Base-by-base conservation (phyloP, 2,113 vertebrate genomes). In the Neopipo cinnamomea region DNA sequence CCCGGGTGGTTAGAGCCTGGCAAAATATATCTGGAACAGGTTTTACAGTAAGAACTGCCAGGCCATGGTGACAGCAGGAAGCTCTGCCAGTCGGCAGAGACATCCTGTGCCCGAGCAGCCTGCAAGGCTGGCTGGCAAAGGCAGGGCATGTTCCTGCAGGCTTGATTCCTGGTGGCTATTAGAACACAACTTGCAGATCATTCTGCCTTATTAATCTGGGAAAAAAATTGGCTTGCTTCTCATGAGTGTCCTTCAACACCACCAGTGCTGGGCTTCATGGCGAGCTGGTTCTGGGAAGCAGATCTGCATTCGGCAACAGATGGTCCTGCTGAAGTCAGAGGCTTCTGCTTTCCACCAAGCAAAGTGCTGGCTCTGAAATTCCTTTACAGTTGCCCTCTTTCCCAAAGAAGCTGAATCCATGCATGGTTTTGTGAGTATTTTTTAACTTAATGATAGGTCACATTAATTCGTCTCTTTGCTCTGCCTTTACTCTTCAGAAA, bases 401-500 rank as follows among this genome's bases (percentile, higher is more conserved):
- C 37, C 61, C 2, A 6, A 47, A 44, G 70, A 89, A 89, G 31
- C 16, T 58, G 55, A 78, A 71, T 2, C 6, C 50, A 37, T 47
- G 23, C 42, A 8, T 92, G n/a, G 10, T 65, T 84, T 84, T 83
- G 16, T 55, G 63, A 88, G 73, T 33, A 41, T 88, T 91, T 95
- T 15, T 15, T 77, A 84, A 56, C 50, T 90, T 90, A 94, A 37
- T 91, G 89, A 89, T 56, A 94, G 91, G 88, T 92, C 80, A 71
- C 62, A 88, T 92, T 92, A 84, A 91, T 93, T 86, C 24, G 35
- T 91, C 39, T 91, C 86, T 93, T 86, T 87, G 28, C 35, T 95
- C 68, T 93, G 79, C 61, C 44, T 93, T 93, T 90, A 66, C 67
- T 93, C 82, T 91, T 94, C 53, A 52, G 76, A 85, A 81, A 87